Conservation (phyloP, 2,113 vertebrate species). For the Strigops habroptila region DNA sequence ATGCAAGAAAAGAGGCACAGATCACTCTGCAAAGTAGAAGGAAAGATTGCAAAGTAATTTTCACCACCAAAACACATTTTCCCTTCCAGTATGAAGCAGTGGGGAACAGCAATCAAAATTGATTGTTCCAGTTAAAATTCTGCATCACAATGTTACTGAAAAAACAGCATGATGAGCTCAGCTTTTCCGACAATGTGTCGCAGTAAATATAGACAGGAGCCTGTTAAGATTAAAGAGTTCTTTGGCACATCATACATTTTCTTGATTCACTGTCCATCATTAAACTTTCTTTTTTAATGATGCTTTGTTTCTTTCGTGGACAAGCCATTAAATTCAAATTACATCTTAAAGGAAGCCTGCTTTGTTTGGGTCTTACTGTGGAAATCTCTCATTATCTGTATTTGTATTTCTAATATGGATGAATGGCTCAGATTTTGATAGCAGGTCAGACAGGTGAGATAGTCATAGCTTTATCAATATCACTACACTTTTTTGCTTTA, state of each 20-base stretch:
- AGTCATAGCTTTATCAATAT: not conserved
- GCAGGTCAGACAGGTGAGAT: not conserved
- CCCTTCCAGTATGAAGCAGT: not conserved
- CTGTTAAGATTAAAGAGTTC: not conserved
- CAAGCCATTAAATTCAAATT: constrained; percentile 65
- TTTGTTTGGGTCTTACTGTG: not conserved
- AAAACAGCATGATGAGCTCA: not conserved
- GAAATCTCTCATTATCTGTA: constrained; percentile 23
- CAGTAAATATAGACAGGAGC: not conserved
- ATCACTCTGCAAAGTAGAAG: not conserved
- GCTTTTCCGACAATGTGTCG: not conserved
- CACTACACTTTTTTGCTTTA: not conserved
- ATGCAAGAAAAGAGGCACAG: not conserved
- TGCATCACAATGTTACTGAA: not conserved
- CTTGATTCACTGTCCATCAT: constrained; percentile 52
- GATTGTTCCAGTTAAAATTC: constrained; percentile 40
- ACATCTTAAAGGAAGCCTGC: constrained; percentile 32
- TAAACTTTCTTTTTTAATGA: constrained; percentile 28
- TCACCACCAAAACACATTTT: not conserved
- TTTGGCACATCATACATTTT: constrained; percentile 16
- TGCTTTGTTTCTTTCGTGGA: constrained; percentile 62
- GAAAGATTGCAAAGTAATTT: not conserved
- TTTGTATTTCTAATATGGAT: constrained; percentile 19
- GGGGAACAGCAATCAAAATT: constrained; percentile 14
- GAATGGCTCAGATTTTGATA: not conserved